Conservation (phyloP, 2,797 vertebrate genomes). For the Enteromius fasciolatus region DNA sequence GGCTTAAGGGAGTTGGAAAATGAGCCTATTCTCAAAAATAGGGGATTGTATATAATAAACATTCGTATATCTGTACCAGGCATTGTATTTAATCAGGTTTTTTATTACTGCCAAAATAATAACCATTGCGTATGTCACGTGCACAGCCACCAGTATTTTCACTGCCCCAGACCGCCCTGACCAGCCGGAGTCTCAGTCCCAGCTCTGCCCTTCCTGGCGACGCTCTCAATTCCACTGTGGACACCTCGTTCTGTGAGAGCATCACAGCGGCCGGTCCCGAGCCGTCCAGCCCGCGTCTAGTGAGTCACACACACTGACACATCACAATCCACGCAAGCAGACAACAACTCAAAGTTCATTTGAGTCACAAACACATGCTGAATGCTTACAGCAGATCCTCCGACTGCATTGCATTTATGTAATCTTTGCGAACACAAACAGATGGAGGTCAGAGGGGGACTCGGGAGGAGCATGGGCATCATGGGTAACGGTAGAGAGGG, state of each 20-base stretch:
- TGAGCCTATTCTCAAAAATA: too few species aligned
- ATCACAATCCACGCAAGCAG: background rate
- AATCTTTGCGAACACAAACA: conserved; percentile 18
- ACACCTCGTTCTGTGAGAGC: conserved; percentile 79
- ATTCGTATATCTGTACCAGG: background rate
- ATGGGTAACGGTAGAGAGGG: conserved; percentile 61
- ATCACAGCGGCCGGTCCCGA: conserved; percentile 68
- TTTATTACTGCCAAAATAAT: background rate
- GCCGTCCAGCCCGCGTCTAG: conserved; percentile 76
- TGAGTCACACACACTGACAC: conserved; percentile 78
- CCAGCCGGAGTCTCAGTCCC: conserved; percentile 83
- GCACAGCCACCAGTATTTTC: conserved; percentile 78
- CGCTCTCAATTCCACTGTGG: conserved; percentile 87
- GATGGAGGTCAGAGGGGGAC: conserved; percentile 60
- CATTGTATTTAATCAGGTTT: background rate
- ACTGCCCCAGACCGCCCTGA: conserved; percentile 84
- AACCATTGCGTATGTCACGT: conserved; percentile 27
- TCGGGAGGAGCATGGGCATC: conserved; percentile 67
- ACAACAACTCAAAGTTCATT: background rate
- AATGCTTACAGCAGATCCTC: background rate
- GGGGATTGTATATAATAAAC: background rate
- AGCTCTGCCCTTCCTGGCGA: conserved; percentile 91
- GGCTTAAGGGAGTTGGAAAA: too few species aligned
- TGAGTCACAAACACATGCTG: conserved; percentile 9
- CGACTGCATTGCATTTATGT: background rate